Base-by-base conservation (phyloP, 2,888 invertebrate species). In the Melanophora roralis region DNA sequence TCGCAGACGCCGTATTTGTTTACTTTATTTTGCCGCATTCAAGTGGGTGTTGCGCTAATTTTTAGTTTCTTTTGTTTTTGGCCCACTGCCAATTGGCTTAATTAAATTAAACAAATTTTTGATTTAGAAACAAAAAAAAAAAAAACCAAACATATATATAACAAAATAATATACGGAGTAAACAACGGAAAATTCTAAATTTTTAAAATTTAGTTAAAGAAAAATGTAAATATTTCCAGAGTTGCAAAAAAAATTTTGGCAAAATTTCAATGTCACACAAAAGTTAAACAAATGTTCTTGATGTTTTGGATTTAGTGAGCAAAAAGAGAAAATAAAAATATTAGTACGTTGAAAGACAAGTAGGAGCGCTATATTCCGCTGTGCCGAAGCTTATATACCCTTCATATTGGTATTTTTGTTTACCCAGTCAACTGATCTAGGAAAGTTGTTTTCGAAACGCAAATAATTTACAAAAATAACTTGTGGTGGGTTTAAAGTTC, bases 21-120 rank as follows among this genome's bases (percentile, higher is more conserved):
- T n/a, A n/a, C n/a, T n/a, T n/a, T 43, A 34, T 65, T 19, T 59
- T 71, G 68, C 16, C 36, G 45, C 45, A 36, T 36, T 38, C 49
- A 51, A 47, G 78, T 64, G 68, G 62, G 74, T 64, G 69, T 64
- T 57, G 62, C 40, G 32, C 60, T 40, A 21, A 45, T 34, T 5
- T 40, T n/a, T 40, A n/a, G 16, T 32, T 27, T 9, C 1, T 47
- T 34, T 47, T 19, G 34, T 16, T 62, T 36, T 53, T 80, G 80
- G 80, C 62, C 51, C 38, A 62, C 40, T 14, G 80, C 80, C 80
- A 80, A 80, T 80, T 80, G 76, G 72, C 80, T 80, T 80, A 76
- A 80, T 80, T 80, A 76, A 80, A 76, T 80, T 51, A 72, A 76
- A 76, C 51, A 76, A 60, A 79, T 75, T 79, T 59, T 34, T 43